Conservation (phyloP, 2,888 invertebrate genomes). For the Cataglyphis cursor region DNA sequence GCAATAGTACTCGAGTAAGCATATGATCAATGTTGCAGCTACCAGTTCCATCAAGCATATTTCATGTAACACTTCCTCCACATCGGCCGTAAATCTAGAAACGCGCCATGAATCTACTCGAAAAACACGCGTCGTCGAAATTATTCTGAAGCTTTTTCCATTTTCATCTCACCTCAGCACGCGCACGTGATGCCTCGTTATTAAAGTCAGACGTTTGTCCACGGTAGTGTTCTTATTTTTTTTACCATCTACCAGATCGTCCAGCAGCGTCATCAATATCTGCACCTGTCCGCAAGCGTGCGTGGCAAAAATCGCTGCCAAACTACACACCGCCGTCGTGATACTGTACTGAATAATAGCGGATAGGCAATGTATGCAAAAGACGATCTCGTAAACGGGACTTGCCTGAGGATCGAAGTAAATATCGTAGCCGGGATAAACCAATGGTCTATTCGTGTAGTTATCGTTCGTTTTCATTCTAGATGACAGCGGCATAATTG, state of each 20-base stretch:
- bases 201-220: conserved; percentile 34
- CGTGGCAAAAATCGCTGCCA: conserved; percentile 72
- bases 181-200: conserved; percentile 67
- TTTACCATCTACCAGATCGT: conserved; percentile 22
- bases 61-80: conserved; percentile 72
- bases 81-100: conserved; percentile 55
- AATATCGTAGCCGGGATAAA: conserved; percentile 69
- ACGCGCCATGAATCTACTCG: conserved; percentile 20
- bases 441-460: conserved; percentile 63
- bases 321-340: conserved; percentile 67
- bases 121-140: not conserved
- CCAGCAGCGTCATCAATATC: conserved; percentile 61
- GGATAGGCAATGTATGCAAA: conserved; percentile 64
- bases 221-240: not conserved
- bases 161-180: conserved; percentile 66
- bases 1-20: conserved; percentile 81
- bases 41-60: conserved; percentile 80
- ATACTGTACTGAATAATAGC: conserved; percentile 64
- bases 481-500: conserved; percentile 51
- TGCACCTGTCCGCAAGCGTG: conserved; percentile 75
- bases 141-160: not conserved
- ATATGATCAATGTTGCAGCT: conserved; percentile 80
- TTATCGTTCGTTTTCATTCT: conserved; percentile 49
- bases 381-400: conserved; percentile 75
- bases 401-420: conserved; percentile 66